Percentiles rank a stretch among this genome's conserved stretches.
These are phyloP conservation scores for Coracias cyanogaster DNA, from an alignment of 2,797 vertebrate genomes.

Conservation along the genomic window DNA sequence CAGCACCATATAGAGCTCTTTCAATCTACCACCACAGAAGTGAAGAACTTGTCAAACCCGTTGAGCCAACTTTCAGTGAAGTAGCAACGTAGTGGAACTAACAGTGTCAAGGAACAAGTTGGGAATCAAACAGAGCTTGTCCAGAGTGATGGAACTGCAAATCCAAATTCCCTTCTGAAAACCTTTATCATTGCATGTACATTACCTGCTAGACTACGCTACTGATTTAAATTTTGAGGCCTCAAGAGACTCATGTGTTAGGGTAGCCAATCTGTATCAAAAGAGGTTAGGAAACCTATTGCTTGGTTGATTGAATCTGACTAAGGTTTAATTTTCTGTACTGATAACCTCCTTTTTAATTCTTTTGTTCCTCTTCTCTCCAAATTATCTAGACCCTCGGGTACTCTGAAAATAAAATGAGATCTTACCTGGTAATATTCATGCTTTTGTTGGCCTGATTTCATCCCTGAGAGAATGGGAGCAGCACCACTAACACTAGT, in stretches of 20 bases:
- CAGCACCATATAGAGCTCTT: not conserved
- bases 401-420: conserved; percentile 29
- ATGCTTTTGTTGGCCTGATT: conserved; percentile 2
- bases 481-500: not conserved
- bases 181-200: not conserved
- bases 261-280: not conserved
- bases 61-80: not conserved
- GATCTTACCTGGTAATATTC: not conserved
- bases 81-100: not conserved
- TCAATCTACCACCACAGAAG: not conserved
- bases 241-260: not conserved
- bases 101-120: not conserved
- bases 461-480: not conserved
- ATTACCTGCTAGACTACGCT: conserved; percentile 4
- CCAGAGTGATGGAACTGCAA: not conserved
- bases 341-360: conserved; percentile 43
- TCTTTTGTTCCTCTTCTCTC: conserved; percentile 53
- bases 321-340: conserved; percentile 47
- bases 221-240: conserved; percentile 9
- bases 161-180: not conserved
- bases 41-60: conserved; percentile 1
- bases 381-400: conserved; percentile 21
- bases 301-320: conserved; percentile 49
- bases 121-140: not conserved
- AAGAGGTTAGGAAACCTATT: conserved; percentile 38